phyloP scores from a whole-genome alignment of 2,888 invertebrate genomes.

The Pandemis cinnamomeana region DNA sequence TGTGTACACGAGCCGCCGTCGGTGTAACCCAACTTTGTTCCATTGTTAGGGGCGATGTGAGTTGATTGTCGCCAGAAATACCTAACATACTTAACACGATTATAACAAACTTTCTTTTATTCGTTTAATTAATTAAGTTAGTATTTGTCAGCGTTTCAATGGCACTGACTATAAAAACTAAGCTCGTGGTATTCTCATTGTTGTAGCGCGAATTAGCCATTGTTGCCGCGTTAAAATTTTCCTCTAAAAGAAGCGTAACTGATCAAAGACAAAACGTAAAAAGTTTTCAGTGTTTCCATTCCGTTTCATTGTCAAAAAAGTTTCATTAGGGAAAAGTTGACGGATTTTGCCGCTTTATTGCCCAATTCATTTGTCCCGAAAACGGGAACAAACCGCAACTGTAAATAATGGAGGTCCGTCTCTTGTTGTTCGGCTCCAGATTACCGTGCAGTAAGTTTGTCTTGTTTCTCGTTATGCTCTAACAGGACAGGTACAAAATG shows the following conservation, averaged over 20 bases:
- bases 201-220: slow-evolving; percentile 47
- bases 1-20: slow-evolving; percentile 6
- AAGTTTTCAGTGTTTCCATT: slow-evolving; percentile 64
- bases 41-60: not conserved
- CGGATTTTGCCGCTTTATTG: slow-evolving; percentile 69
- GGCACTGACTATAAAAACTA: slow-evolving; percentile 13
- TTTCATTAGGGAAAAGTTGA: slow-evolving; percentile 71
- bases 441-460: slow-evolving; percentile 73
- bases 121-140: not conserved
- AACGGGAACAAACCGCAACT: slow-evolving; percentile 62
- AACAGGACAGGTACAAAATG: slow-evolving; percentile 55
- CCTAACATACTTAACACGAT: not conserved
- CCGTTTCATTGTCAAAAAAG: slow-evolving; percentile 70
- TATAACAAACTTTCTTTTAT: not conserved
- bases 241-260: slow-evolving; percentile 57
- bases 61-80: slow-evolving; percentile 7
- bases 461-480: slow-evolving; percentile 62
- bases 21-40: slow-evolving; percentile 4
- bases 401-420: slow-evolving; percentile 68
- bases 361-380: slow-evolving; percentile 71
- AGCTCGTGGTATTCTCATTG: slow-evolving; percentile 44
- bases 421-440: slow-evolving; percentile 62
- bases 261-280: slow-evolving; percentile 67
- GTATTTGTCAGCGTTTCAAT: slow-evolving; percentile 12
- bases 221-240: slow-evolving; percentile 55